Percentiles rank a stretch among this genome's conserved stretches.
phyloP scores from a whole-genome alignment of 2,888 invertebrate genomes.

The Leptodirus hochenwartii region DNA sequence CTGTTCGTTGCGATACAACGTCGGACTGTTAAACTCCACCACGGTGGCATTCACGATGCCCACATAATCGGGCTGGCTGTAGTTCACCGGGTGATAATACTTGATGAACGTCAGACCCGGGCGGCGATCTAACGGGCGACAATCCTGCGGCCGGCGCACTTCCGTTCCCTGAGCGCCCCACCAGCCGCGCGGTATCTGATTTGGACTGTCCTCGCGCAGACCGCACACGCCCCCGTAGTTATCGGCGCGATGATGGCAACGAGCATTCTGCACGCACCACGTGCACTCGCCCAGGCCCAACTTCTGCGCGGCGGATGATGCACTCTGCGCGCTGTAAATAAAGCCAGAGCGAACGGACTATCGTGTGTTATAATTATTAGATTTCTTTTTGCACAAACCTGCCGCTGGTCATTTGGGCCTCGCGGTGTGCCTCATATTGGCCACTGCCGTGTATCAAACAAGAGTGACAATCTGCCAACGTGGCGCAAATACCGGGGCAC shows the following conservation, averaged over 20 bases:
- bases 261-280: conserved; percentile 87
- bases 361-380: too few species aligned
- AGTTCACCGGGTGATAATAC: conserved; percentile 75
- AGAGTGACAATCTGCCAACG: conserved; percentile 75
- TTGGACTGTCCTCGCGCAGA: conserved; percentile 55
- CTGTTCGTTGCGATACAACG: background rate
- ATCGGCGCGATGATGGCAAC: conserved; percentile 73
- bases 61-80: conserved; percentile 75
- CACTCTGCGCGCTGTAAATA: too few species aligned
- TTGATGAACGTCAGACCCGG: conserved; percentile 80
- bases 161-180: conserved; percentile 70
- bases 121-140: conserved; percentile 57
- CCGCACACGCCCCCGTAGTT: conserved; percentile 74
- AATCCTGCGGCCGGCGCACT: conserved; percentile 43
- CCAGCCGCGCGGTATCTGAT: conserved; percentile 73
- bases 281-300: conserved; percentile 64
- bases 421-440: too few species aligned
- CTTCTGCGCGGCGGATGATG: conserved; percentile 59
- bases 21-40: too few species aligned
- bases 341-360: too few species aligned
- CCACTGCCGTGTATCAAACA: conserved; percentile 74
- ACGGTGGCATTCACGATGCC: conserved; percentile 72
- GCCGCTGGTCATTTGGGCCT: too few species aligned
- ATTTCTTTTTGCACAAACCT: too few species aligned
- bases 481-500: conserved; percentile 79